Base-by-base conservation (phyloP, 53 echinoderm and acorn worm genomes). In the Echinometra lucunter region DNA sequence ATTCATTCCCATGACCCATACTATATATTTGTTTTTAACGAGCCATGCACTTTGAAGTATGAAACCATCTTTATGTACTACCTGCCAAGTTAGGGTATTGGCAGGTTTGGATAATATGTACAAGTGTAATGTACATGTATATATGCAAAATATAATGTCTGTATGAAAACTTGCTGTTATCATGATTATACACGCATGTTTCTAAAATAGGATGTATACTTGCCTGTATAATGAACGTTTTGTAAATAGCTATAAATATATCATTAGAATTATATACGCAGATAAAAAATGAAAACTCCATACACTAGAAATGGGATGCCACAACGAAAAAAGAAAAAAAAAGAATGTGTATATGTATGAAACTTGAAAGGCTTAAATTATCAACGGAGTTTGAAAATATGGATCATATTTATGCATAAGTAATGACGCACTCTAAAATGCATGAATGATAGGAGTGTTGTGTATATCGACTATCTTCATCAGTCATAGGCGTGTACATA, bases 401-500 rank as follows among this genome's bases (percentile, higher is more conserved):
- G 49, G 9, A 47, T 18, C 16, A 58, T 40, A n/a, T 75, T 75
- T 3, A 13, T 18, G 40, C 40, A 4, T 75, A 40, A 75, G 19
- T 75, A 40, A 4, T n/a, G 38, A 38, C 16, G 19, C 40, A 38
- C 17, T 12, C 3, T 75, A 38, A 75, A 18, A 67, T 67, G 32
- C 67, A 30, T 67, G 32, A 32, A 67, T 28, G 67, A 32, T 60
- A 19, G 67, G 30, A 8, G 38, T n/a, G n/a, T 16, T 75, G 18
- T 75, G 75, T 75, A 16, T 67, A 67, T 67, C 67, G 28, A n/a
- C 28, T 75, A 21, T 75, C 40, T n/a, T n/a, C n/a, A n/a, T n/a
- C n/a, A n/a, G 40, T 75, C 38, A 75, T 75, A 75, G 40, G 40
- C 40, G 40, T 75, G 75, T 75, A 75, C 40, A 75, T 75, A 75